These are phyloP conservation scores for Melanerpes formicivorus DNA, from an alignment of 2,113 vertebrate genomes.

Conservation along the genomic window DNA sequence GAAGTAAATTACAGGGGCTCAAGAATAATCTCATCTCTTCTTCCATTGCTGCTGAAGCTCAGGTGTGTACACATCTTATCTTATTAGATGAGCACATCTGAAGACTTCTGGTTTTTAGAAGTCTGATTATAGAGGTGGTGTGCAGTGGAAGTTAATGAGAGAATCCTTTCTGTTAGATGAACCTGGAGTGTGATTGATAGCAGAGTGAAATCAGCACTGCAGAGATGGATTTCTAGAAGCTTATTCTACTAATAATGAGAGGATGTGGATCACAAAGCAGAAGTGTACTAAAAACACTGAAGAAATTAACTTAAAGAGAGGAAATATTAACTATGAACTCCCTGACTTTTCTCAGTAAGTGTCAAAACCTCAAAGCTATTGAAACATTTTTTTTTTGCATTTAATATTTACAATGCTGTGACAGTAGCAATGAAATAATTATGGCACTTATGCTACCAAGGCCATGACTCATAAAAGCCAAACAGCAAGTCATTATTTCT, in stretches of 20 bases:
- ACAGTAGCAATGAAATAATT: conserved; percentile 57
- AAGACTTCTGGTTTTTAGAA: not conserved
- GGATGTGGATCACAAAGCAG: not conserved
- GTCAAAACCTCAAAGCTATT: conserved; percentile 49
- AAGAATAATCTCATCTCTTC: not conserved
- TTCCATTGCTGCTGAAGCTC: not conserved
- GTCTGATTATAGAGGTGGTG: not conserved
- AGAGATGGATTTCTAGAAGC: not conserved
- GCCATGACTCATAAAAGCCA: conserved; percentile 9
- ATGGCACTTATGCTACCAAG: conserved; percentile 21
- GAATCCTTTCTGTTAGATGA: not conserved
- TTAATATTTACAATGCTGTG: conserved; percentile 48
- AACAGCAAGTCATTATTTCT: conserved; percentile 27
- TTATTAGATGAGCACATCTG: not conserved
- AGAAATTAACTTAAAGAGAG: not conserved
- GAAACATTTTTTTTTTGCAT: conserved; percentile 59
- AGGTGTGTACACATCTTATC: accelerated
- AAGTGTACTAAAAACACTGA: not conserved
- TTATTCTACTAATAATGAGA: not conserved
- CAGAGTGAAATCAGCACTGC: not conserved
- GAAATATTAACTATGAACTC: conserved; percentile 42
- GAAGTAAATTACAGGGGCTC: accelerated
- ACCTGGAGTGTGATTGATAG: not conserved
- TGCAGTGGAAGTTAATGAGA: not conserved
- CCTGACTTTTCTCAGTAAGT: conserved; percentile 15